These are phyloP conservation scores for Lytechinus variegatus DNA, from an alignment of 35 echinoderm and acorn worm species.

Conservation along the genomic window DNA sequence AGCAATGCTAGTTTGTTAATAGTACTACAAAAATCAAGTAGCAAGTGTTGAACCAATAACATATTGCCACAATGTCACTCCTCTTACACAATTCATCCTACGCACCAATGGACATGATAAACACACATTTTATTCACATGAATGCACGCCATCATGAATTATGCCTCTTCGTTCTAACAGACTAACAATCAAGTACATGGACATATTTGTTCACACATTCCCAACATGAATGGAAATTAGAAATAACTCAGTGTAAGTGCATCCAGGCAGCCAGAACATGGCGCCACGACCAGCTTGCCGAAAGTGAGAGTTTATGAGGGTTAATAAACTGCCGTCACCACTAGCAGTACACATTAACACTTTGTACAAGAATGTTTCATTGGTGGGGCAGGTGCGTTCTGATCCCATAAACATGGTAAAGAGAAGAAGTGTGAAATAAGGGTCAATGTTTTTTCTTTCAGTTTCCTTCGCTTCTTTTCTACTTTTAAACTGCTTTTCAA, in stretches of 20 bases:
- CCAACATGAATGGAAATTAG: neutral
- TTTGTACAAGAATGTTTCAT: neutral
- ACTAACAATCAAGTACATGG: neutral
- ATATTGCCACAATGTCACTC: neutral
- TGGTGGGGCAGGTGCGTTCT: neutral
- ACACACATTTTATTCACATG: neutral
- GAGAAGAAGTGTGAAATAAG: neutral
- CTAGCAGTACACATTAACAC: neutral
- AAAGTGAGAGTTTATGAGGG: neutral
- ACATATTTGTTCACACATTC: neutral
- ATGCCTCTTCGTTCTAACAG: neutral
- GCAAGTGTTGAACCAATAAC: too few species aligned
- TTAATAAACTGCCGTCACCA: neutral
- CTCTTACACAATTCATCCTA: neutral
- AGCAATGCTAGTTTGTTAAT: too few species aligned
- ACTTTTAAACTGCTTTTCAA: neutral
- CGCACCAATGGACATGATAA: neutral
- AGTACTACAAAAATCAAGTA: too few species aligned
- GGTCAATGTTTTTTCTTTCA: neutral
- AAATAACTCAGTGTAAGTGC: neutral
- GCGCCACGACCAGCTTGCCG: neutral
- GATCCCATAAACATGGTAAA: neutral
- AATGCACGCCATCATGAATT: neutral
- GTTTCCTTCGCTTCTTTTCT: neutral
- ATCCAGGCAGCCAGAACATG: neutral